Base-by-base conservation (phyloP, 2,113 vertebrate species). In the Chionis minor region DNA sequence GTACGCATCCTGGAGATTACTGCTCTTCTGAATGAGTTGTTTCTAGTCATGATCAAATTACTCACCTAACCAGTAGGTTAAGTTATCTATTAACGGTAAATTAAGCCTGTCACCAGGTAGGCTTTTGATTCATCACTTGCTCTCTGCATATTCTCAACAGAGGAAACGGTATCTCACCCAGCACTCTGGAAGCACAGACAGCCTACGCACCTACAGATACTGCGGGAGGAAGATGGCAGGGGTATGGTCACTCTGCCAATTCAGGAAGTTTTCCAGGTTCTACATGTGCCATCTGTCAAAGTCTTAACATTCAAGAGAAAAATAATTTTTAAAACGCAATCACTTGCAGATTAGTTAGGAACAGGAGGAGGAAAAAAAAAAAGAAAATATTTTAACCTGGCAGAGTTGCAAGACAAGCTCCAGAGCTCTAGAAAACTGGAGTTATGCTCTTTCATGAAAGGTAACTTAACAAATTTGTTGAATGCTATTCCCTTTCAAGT, bases 201-300 rank as follows among this genome's bases (percentile, higher is more conserved):
- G 96, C 96, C 92, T 85, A 95, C 92, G 26, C 96, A 90, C 93
- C 92, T 95, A 94, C 91, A 82, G 94, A 91, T 77, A 87, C 81
- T 70, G 81, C 16, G 1, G 82, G 54, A 87, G 74, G 81, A 82
- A 96, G 88, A 96, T 91, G 94, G 97, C 78, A 96, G 33, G 81
- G 66, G 44, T 89, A 94, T 80, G 94, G 97, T 96, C 95, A 97
- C 78, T 94, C 83, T 96, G 97, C 92, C 95, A 97, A 95, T 88
- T 84, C 92, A 97, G 96, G 91, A 97, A 96, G 61, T 89, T 97
- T 96, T 96, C 96, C 95, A 97, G 95, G 92, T 97, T 97, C 91
- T 94, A 82, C 81, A 83, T 94, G 94, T 95, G 87, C 97, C 94
- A 97, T 95, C 96, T 97, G 96, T 95, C 92, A 94, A 92, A 95